These are phyloP conservation scores for Pseudopleuronectes americanus DNA, from an alignment of 2,797 vertebrate species.

Conservation along the genomic window DNA sequence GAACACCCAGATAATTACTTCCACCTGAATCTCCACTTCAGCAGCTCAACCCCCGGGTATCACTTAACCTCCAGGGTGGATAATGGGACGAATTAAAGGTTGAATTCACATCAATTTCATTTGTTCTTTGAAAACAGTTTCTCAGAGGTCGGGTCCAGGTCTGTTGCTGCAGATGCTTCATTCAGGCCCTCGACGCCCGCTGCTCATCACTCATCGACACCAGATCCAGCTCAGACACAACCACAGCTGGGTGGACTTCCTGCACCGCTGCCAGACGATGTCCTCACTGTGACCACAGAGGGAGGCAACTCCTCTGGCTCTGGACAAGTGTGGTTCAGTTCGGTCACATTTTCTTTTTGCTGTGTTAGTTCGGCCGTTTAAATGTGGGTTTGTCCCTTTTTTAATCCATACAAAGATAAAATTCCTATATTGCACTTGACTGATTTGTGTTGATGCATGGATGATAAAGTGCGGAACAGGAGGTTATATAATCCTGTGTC, in stretches of 20 bases:
- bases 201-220: conserved; percentile 48
- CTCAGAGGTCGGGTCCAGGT: neutral
- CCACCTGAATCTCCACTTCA: conserved; percentile 28
- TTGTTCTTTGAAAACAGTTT: neutral
- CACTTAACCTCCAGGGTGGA: conserved; percentile 18
- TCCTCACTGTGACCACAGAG: conserved; percentile 39
- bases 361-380: too few species aligned
- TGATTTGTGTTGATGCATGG: too few species aligned
- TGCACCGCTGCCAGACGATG: conserved; percentile 61
- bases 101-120: conserved; percentile 1
- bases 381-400: too few species aligned
- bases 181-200: neutral
- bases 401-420: too few species aligned
- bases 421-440: too few species aligned
- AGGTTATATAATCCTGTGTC: too few species aligned
- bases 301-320: neutral
- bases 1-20: conserved; percentile 28
- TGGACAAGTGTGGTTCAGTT: neutral
- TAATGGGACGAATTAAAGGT: conserved; percentile 15
- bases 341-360: neutral
- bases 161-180: neutral
- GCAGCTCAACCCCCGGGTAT: neutral
- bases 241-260: conserved; percentile 59
- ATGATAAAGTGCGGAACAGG: too few species aligned
- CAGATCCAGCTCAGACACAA: conserved; percentile 40